Evolutionary conservation across 2,113 vertebrate genomes (phyloP).

Genomic region (Malurus alboscapulatus): DNA sequence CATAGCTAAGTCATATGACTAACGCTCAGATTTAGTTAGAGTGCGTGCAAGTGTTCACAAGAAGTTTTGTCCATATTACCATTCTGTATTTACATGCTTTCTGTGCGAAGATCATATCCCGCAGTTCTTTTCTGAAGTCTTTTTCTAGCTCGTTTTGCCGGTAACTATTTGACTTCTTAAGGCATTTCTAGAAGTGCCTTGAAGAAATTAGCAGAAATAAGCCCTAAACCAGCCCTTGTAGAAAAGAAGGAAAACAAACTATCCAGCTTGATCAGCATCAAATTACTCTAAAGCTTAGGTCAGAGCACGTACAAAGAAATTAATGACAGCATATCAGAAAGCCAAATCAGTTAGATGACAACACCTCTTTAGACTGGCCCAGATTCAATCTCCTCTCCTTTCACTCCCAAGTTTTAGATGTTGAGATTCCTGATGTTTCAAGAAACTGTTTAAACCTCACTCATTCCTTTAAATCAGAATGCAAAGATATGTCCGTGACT

Average conservation of each 20-base stretch:
- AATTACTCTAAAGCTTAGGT: not conserved
- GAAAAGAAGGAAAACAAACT: not conserved
- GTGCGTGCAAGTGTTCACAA: not conserved
- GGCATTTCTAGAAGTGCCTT: not conserved
- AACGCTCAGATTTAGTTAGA: not conserved
- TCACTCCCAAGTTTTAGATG: not conserved
- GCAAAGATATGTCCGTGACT: not conserved
- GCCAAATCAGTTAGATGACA: not conserved
- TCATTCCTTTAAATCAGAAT: not conserved
- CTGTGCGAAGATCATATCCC: not conserved
- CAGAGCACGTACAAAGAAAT: not conserved
- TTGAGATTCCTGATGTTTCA: not conserved
- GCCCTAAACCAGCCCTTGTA: not conserved
- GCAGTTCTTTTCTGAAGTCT: not conserved
- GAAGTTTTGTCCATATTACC: not conserved
- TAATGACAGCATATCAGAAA: not conserved
- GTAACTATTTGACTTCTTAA: not conserved
- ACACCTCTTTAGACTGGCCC: not conserved
- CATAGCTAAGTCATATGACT: not conserved
- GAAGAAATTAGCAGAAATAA: constrained; percentile 1
- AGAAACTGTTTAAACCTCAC: not conserved
- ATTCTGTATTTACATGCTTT: not conserved
- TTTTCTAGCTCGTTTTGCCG: not conserved
- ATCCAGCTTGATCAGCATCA: not conserved
- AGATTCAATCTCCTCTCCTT: not conserved